These are phyloP conservation scores for Syngnathus floridae DNA, from an alignment of 2,113 vertebrate species.

Conservation along the genomic window DNA sequence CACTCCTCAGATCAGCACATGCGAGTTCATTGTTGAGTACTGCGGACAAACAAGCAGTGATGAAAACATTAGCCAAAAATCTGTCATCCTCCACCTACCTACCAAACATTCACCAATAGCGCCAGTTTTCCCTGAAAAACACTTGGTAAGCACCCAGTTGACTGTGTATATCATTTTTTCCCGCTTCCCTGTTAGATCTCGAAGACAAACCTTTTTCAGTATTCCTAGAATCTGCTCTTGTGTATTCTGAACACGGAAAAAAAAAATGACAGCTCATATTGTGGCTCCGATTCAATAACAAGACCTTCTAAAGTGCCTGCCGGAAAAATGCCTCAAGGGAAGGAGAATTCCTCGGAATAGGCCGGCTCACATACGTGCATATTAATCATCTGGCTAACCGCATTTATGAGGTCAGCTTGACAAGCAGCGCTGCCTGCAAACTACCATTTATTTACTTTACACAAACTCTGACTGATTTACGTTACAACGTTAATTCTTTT, in stretches of 20 bases:
- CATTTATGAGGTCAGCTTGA: not conserved
- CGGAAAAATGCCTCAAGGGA: not conserved
- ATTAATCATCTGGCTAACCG: not conserved
- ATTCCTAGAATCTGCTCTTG: conserved; percentile 5
- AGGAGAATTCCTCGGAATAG: conserved; percentile 5
- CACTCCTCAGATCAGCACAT: not conserved
- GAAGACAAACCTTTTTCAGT: conserved; percentile 5
- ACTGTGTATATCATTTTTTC: conserved; percentile 2
- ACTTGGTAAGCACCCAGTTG: conserved; percentile 16
- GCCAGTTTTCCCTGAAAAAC: conserved; percentile 8
- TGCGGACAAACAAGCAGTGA: not conserved
- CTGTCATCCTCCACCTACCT: not conserved
- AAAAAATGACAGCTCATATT: not conserved
- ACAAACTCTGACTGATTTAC: not conserved
- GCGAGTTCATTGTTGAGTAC: not conserved
- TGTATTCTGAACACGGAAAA: not conserved
- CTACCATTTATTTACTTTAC: not conserved
- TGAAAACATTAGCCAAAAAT: not conserved
- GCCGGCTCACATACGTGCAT: not conserved
- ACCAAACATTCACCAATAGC: not conserved
- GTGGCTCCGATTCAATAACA: conserved; percentile 2
- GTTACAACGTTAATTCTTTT: not conserved
- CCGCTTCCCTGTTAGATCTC: conserved; percentile 4
- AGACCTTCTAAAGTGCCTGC: not conserved
- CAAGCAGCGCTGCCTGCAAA: not conserved